Evolutionary conservation across 2,888 invertebrate species (phyloP).

Genomic region (Chrysodeixis includens): DNA sequence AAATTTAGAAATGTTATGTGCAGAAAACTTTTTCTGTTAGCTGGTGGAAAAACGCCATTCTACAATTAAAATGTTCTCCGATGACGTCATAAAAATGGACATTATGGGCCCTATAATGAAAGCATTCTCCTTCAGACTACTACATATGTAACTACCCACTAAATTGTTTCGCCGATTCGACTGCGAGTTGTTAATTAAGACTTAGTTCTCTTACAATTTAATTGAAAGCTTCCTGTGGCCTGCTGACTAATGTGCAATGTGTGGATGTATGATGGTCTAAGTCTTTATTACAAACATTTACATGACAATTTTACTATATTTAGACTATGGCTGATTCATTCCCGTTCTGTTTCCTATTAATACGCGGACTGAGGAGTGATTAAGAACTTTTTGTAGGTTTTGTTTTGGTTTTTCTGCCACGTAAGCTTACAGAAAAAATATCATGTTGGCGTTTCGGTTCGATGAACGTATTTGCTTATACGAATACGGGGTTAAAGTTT

Average conservation of each 20-base stretch:
- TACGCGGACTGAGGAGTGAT: background rate
- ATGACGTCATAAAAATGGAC: background rate
- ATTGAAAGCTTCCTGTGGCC: constrained; percentile 30
- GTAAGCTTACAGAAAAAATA: too few species aligned
- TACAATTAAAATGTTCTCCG: too few species aligned
- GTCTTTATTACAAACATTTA: background rate
- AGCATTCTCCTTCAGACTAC: constrained; percentile 15
- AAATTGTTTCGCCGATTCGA: constrained; percentile 41
- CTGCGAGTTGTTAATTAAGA: constrained; percentile 31
- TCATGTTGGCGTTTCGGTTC: too few species aligned
- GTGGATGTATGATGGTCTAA: constrained; percentile 12
- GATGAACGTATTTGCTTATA: too few species aligned
- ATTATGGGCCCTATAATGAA: constrained; percentile 7
- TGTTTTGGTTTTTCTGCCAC: too few species aligned
- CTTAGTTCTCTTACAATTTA: constrained; percentile 31
- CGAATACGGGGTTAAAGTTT: too few species aligned
- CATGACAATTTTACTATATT: constrained; percentile 7
- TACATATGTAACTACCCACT: constrained; percentile 32
- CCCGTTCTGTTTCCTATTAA: background rate
- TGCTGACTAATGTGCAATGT: constrained; percentile 25
- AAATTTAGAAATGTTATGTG: too few species aligned
- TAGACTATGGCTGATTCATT: constrained; percentile 5
- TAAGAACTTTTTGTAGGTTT: too few species aligned
- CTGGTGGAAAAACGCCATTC: too few species aligned
- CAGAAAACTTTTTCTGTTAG: too few species aligned